Percentiles rank a stretch among this genome's conserved stretches.
These are phyloP conservation scores for Apostichopus japonicus DNA, from an alignment of 35 echinoderm and acorn worm genomes.

Conservation along the genomic window DNA sequence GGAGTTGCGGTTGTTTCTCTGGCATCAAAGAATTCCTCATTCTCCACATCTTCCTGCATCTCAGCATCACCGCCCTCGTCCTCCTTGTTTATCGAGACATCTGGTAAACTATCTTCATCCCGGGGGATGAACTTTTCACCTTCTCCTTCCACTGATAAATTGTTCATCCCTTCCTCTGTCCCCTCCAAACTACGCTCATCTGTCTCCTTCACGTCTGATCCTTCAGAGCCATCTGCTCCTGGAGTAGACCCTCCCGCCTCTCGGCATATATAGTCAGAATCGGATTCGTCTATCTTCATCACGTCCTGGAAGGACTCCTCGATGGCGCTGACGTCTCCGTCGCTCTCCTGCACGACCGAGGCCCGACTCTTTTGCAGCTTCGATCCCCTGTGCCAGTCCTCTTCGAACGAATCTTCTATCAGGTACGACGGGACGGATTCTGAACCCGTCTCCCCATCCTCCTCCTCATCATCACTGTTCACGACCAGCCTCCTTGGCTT, in stretches of 20 bases:
- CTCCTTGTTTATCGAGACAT: not conserved
- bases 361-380: not conserved
- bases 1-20: not conserved
- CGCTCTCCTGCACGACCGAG: conserved; percentile 1
- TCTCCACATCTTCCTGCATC: not conserved
- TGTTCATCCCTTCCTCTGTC: not conserved
- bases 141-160: not conserved
- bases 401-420: not conserved
- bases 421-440: not conserved
- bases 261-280: not conserved
- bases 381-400: not conserved
- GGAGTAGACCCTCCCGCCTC: not conserved
- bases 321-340: conserved; percentile 6
- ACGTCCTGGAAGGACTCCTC: conserved; percentile 39
- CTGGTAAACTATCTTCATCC: not conserved
- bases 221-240: not conserved
- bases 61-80: not conserved
- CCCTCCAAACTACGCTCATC: not conserved
- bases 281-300: not conserved
- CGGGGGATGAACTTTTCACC: not conserved
- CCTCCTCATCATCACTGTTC: not conserved
- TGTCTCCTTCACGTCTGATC: not conserved
- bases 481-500: not conserved
- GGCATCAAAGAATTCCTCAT: not conserved
- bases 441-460: not conserved